Conservation (phyloP, 2,797 vertebrate species). For the Gymnocypris eckloni region DNA sequence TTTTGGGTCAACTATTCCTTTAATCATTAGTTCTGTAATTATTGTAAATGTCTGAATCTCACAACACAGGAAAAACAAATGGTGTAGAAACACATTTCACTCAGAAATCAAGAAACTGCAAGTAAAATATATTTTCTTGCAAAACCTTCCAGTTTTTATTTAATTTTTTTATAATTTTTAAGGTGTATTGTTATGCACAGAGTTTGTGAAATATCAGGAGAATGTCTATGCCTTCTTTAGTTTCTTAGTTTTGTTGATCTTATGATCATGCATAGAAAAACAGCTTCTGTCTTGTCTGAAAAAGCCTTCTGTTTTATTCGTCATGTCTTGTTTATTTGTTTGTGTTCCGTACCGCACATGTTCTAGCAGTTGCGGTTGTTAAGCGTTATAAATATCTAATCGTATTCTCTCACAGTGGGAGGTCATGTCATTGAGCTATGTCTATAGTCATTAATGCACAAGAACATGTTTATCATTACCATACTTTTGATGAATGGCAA, state of each 20-base stretch:
- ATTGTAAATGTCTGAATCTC: no score
- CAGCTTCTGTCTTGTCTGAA: neutral
- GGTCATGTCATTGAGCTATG: slow-evolving; percentile 27
- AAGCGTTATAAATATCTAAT: slow-evolving; percentile 11
- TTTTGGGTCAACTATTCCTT: no score
- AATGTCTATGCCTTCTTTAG: neutral
- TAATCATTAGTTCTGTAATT: no score
- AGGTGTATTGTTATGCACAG: neutral
- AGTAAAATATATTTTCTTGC: no score
- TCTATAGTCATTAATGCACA: slow-evolving; percentile 40
- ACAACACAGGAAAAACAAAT: no score
- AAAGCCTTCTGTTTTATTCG: neutral
- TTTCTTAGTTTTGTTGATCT: neutral
- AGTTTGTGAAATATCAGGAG: neutral
- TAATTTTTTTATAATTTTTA: neutral
- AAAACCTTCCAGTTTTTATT: neutral
- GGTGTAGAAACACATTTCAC: no score
- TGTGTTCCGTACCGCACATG: neutral
- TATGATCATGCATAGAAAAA: neutral
- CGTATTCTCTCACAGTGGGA: slow-evolving; percentile 31
- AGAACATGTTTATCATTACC: slow-evolving; percentile 44
- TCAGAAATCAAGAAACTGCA: no score
- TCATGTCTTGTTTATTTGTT: slow-evolving; percentile 1
- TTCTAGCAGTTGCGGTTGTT: neutral
- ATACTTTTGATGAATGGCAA: slow-evolving; percentile 38